A percentile compares a stretch with the other conserved stretches of the same genome.
These are phyloP conservation scores for Drosophila murphyi DNA, from an alignment of 1,140 invertebrate genomes.

Conservation along the genomic window DNA sequence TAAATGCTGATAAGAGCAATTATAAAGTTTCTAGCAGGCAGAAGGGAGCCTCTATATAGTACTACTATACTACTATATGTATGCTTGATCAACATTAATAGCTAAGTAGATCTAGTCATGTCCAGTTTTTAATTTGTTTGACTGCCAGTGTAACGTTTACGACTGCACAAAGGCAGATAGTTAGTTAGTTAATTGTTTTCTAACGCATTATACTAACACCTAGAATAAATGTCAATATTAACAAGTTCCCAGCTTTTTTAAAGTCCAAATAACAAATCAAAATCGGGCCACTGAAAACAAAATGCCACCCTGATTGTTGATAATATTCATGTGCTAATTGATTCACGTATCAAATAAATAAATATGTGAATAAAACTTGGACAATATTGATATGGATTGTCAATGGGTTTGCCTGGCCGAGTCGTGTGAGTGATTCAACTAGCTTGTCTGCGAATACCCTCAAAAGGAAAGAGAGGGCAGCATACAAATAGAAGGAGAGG, in stretches of 20 bases:
- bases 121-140: too few relatives aligned
- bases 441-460: background rate
- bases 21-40: too few relatives aligned
- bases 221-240: background rate
- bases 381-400: conserved; percentile 12
- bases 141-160: too few relatives aligned
- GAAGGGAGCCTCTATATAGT: too few relatives aligned
- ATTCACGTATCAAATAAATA: conserved; percentile 1
- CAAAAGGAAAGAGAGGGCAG: background rate
- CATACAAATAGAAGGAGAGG: conserved; percentile 3
- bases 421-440: background rate
- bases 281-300: background rate
- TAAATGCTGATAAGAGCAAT: too few relatives aligned
- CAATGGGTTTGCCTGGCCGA: background rate
- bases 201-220: too few relatives aligned
- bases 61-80: too few relatives aligned
- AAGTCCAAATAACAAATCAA: background rate
- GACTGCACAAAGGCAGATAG: too few relatives aligned
- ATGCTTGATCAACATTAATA: too few relatives aligned
- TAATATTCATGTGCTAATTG: conserved; percentile 15
- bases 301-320: conserved; percentile 1
- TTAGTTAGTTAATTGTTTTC: too few relatives aligned
- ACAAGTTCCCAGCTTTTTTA: background rate
- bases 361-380: background rate
- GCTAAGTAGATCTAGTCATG: too few relatives aligned